Evolutionary conservation across 2,113 vertebrate species (phyloP).

Genomic region (Mesoclemmys tuberculata): DNA sequence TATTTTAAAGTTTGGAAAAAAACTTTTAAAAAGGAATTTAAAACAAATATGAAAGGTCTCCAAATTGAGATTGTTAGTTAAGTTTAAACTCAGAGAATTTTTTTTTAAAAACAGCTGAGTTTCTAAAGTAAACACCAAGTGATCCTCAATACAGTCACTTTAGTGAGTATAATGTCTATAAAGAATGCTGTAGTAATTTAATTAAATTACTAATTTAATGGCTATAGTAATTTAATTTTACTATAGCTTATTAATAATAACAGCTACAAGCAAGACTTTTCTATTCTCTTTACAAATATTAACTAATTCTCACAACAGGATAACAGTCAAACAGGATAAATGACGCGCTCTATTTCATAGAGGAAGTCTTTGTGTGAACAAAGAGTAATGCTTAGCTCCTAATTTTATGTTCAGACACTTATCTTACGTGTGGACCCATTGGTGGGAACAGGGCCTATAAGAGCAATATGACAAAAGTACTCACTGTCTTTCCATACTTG

Average conservation of each 20-base stretch:
- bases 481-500: slow-evolving; percentile 96
- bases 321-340: background rate
- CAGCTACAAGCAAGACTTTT: background rate
- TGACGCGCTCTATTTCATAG: background rate
- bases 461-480: slow-evolving; percentile 46
- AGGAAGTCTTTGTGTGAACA: background rate
- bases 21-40: background rate
- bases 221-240: background rate
- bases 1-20: background rate
- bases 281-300: background rate
- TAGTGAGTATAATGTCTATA: background rate
- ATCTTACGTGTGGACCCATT: background rate
- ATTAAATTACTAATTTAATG: background rate
- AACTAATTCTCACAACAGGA: background rate
- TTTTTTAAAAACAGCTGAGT: background rate
- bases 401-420: background rate
- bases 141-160: background rate
- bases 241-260: background rate
- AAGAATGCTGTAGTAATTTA: background rate
- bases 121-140: background rate
- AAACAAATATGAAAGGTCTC: background rate
- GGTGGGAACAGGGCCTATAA: background rate
- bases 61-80: background rate
- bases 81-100: background rate
- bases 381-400: background rate